phyloP scores from a whole-genome alignment of 2,888 invertebrate species.

The Pimpla rufipes region DNA sequence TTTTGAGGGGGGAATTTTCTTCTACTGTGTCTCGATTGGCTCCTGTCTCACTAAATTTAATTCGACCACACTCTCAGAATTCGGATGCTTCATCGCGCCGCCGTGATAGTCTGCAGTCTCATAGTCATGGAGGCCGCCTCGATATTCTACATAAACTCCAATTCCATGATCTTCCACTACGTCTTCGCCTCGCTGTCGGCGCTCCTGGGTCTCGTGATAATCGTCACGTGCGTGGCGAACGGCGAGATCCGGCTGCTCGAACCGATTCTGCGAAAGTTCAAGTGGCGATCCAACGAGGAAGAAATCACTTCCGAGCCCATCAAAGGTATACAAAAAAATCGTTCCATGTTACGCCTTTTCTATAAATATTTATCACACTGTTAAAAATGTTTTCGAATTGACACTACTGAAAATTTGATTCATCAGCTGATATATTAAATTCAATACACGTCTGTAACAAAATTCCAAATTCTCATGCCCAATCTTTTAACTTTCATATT shows the following conservation, averaged over 20 bases:
- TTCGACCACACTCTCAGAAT: too few species aligned
- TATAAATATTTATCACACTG: too few species aligned
- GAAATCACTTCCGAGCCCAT: constrained; percentile 81
- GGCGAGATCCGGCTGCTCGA: constrained; percentile 78
- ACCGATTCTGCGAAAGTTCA: constrained; percentile 79
- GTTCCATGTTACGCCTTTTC: too few species aligned
- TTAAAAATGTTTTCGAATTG: too few species aligned
- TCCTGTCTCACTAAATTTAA: too few species aligned
- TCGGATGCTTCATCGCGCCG: constrained; percentile 88
- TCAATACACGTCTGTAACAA: too few species aligned
- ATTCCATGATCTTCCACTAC: constrained; percentile 87
- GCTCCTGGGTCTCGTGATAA: constrained; percentile 76
- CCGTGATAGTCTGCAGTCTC: constrained; percentile 88
- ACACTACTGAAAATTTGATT: too few species aligned
- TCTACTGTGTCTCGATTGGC: too few species aligned
- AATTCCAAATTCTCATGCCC: too few species aligned
- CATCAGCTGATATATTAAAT: too few species aligned
- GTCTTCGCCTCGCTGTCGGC: constrained; percentile 87
- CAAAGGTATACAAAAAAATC: constrained; percentile 77
- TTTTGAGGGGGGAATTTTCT: too few species aligned
- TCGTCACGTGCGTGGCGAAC: constrained; percentile 56
- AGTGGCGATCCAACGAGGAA: constrained; percentile 77
- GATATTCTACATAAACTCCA: constrained; percentile 88
- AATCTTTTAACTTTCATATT: too few species aligned
- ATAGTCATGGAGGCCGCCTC: constrained; percentile 88